A percentile compares a stretch with the other conserved stretches of the same genome.
Evolutionary conservation across 37 sponge, comb jelly and placozoan genomes (phyloP).

Genomic region (Agelas oroides): DNA sequence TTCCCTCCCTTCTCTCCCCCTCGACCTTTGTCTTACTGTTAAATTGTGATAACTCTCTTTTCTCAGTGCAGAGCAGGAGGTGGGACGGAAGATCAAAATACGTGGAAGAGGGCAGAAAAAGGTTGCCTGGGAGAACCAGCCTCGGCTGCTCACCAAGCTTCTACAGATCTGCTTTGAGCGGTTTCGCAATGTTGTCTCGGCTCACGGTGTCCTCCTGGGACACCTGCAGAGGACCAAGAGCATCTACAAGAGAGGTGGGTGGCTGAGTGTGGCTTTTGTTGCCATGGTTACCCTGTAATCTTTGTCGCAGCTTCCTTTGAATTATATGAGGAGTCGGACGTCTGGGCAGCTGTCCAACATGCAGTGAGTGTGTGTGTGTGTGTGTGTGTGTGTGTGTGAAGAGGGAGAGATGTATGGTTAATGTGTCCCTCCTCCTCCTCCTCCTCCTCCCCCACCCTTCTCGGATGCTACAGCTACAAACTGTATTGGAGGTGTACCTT

Average conservation of each 20-base stretch:
- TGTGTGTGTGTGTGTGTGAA: not conserved
- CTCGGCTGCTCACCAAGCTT: conserved; percentile 76
- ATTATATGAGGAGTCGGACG: conserved; percentile 69
- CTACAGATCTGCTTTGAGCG: conserved; percentile 82
- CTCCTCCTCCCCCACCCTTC: too few relatives aligned
- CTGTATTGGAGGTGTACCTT: conserved; percentile 36
- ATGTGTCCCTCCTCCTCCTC: not conserved
- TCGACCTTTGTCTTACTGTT: too few relatives aligned
- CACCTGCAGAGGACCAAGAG: conserved; percentile 46
- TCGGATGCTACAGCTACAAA: conserved; percentile 48
- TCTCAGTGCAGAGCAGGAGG: conserved; percentile 43
- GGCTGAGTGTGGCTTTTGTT: too few relatives aligned
- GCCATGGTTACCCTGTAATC: too few relatives aligned
- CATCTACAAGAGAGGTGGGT: conserved; percentile 50
- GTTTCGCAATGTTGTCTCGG: conserved; percentile 84
- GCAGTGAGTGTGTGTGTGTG: conserved; percentile 64
- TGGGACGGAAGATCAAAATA: not conserved
- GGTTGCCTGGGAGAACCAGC: conserved; percentile 52
- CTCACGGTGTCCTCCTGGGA: conserved; percentile 78
- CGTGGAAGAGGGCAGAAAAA: not conserved
- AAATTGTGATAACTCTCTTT: too few relatives aligned
- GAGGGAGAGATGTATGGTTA: not conserved
- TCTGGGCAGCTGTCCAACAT: conserved; percentile 83
- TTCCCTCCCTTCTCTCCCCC: too few relatives aligned
- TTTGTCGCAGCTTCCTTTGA: conserved; percentile 36